These are phyloP conservation scores for Pseudanteris insignis DNA, from an alignment of 2,888 invertebrate genomes.

Conservation along the genomic window DNA sequence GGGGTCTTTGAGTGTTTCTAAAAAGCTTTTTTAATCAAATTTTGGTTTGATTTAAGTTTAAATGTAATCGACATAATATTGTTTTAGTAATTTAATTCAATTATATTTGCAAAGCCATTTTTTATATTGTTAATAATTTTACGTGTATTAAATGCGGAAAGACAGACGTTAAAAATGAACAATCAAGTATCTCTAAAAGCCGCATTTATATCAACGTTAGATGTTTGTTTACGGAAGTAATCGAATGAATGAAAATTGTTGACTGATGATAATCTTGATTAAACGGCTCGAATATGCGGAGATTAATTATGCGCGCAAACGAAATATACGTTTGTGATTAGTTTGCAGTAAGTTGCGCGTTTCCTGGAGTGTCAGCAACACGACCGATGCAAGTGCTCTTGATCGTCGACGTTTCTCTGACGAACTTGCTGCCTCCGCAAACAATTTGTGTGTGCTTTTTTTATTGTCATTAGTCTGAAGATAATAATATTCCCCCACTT, in stretches of 20 bases:
- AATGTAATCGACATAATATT: too few relatives aligned
- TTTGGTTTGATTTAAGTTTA: too few relatives aligned
- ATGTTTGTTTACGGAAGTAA: slow-evolving; percentile 22
- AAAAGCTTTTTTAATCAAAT: too few relatives aligned
- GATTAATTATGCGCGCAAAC: slow-evolving; percentile 43
- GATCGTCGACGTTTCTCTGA: slow-evolving; percentile 31
- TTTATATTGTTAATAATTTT: too few relatives aligned
- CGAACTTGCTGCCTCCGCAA: slow-evolving; percentile 24
- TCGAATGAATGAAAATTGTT: slow-evolving; percentile 5
- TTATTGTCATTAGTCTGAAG: slow-evolving; percentile 6
- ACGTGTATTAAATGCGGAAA: too few relatives aligned
- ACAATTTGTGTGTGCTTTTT: slow-evolving; percentile 31
- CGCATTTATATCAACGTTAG: not conserved
- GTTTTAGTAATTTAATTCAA: too few relatives aligned
- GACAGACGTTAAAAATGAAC: too few relatives aligned
- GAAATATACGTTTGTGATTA: slow-evolving; percentile 40
- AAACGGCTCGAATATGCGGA: slow-evolving; percentile 23
- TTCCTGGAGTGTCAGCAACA: slow-evolving; percentile 37
- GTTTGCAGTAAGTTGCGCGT: slow-evolving; percentile 29
- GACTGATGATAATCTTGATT: slow-evolving; percentile 28
- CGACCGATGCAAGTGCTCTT: slow-evolving; percentile 35
- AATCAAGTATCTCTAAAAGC: too few relatives aligned
- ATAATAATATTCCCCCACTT: slow-evolving; percentile 32
- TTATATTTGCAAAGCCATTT: too few relatives aligned
- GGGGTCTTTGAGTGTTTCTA: too few relatives aligned